phyloP scores from a whole-genome alignment of 2,797 vertebrate genomes.

The Onychomys torridus region DNA sequence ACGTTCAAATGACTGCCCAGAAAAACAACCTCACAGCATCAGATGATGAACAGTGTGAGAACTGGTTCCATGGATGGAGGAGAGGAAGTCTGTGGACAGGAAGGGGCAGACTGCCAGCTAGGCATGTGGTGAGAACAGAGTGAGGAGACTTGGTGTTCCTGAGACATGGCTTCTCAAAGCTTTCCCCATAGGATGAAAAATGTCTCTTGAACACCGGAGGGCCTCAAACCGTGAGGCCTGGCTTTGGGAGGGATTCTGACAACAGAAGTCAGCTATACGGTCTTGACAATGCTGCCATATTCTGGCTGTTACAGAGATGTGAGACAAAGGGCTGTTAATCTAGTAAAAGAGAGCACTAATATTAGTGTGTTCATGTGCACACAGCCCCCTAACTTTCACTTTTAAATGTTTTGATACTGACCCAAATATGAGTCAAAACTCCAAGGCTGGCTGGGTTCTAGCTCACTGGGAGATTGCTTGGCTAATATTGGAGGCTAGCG shows the following conservation, averaged over 20 bases:
- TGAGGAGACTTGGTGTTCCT: fast-evolving
- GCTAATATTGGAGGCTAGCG: background rate
- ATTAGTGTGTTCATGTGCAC: too few relatives aligned
- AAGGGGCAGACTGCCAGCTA: background rate
- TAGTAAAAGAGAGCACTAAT: fast-evolving
- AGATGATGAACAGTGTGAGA: fast-evolving
- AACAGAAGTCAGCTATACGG: fast-evolving
- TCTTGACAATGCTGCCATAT: fast-evolving
- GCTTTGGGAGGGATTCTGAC: too few relatives aligned
- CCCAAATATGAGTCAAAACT: background rate
- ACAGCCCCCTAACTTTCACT: background rate
- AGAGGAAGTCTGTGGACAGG: fast-evolving
- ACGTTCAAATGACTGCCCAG: background rate
- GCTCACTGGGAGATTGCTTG: background rate
- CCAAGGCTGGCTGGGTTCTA: background rate
- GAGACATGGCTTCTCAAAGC: background rate
- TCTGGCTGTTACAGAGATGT: background rate
- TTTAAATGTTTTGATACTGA: background rate
- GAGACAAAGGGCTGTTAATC: fast-evolving
- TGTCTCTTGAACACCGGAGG: fast-evolving
- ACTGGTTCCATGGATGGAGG: background rate
- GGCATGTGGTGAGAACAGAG: fast-evolving
- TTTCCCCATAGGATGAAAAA: background rate
- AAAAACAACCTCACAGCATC: background rate
- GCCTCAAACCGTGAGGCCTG: fast-evolving